Conservation (phyloP, 2,797 vertebrate species). For the Sebastes elongatus region DNA sequence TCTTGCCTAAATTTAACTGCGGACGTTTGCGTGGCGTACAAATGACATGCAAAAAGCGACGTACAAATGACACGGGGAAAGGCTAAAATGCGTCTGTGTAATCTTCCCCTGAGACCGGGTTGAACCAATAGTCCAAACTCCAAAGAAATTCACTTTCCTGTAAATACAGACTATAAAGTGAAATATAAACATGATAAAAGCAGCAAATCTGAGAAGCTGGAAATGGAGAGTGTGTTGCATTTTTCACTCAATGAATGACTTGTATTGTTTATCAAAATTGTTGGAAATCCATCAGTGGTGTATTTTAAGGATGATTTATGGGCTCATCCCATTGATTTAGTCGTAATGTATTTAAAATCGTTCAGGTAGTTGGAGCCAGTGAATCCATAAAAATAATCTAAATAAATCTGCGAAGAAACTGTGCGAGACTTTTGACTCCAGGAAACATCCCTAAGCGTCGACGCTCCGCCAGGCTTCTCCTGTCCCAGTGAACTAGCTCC, state of each 20-base stretch:
- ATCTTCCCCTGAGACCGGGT: too few relatives aligned
- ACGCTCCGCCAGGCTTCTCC: neutral
- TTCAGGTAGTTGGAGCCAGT: neutral
- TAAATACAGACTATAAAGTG: neutral
- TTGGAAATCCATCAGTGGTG: neutral
- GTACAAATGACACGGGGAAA: too few relatives aligned
- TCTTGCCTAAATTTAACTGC: too few relatives aligned
- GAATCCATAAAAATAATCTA: neutral
- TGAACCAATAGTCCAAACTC: neutral
- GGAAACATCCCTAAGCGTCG: neutral
- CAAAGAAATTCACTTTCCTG: neutral
- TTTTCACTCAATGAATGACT: neutral
- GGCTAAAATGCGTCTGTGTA: too few relatives aligned
- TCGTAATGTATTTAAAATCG: neutral
- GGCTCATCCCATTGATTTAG: neutral
- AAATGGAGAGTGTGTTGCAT: neutral
- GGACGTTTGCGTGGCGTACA: too few relatives aligned
- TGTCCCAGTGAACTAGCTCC: neutral
- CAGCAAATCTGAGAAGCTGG: neutral
- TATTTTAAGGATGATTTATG: neutral
- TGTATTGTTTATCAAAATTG: neutral
- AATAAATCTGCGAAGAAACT: neutral
- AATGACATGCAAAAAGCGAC: too few relatives aligned
- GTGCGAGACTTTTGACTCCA: neutral
- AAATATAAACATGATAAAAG: neutral